A percentile compares a stretch with the other conserved stretches of the same genome.
phyloP scores from a whole-genome alignment of 2,797 vertebrate species.

The Poeciliopsis paucimaculata region DNA sequence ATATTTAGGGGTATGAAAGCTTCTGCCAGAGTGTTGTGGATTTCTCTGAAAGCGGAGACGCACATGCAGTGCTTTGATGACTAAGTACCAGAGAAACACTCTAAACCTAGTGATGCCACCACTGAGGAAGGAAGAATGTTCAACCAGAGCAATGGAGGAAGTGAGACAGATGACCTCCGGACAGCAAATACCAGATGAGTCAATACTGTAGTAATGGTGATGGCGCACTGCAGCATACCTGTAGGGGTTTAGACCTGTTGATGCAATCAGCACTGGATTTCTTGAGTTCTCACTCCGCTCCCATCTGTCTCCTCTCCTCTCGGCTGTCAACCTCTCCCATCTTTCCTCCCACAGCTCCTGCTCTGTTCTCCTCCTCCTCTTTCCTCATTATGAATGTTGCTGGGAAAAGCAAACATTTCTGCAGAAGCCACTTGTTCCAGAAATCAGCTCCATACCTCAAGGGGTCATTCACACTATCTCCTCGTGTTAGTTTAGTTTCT shows the following conservation, averaged over 20 bases:
- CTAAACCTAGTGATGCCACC: not conserved
- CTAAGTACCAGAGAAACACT: conserved; percentile 31
- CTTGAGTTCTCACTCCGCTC: conserved; percentile 59
- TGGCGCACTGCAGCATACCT: conserved; percentile 70
- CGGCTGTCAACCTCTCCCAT: conserved; percentile 59
- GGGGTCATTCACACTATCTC: conserved; percentile 33
- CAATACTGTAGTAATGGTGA: conserved; percentile 54
- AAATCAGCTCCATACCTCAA: conserved; percentile 2
- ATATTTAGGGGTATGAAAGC: not conserved
- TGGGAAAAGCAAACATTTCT: conserved; percentile 30
- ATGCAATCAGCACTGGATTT: conserved; percentile 64
- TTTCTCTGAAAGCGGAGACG: conserved; percentile 26
- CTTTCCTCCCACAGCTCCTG: conserved; percentile 67
- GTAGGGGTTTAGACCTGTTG: conserved; percentile 69
- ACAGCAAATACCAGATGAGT: conserved; percentile 54
- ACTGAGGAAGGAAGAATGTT: conserved; percentile 33
- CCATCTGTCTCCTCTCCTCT: conserved; percentile 67
- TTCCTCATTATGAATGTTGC: conserved; percentile 37
- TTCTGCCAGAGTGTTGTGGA: not conserved
- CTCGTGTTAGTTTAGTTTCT: conserved; percentile 21
- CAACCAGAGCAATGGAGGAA: conserved; percentile 28
- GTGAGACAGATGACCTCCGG: conserved; percentile 31
- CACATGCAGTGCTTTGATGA: conserved; percentile 26
- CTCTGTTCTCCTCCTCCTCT: conserved; percentile 17
- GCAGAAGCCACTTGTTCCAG: conserved; percentile 43